Evolutionary conservation across 2,113 vertebrate species (phyloP).

Genomic region (Nibea coibor): DNA sequence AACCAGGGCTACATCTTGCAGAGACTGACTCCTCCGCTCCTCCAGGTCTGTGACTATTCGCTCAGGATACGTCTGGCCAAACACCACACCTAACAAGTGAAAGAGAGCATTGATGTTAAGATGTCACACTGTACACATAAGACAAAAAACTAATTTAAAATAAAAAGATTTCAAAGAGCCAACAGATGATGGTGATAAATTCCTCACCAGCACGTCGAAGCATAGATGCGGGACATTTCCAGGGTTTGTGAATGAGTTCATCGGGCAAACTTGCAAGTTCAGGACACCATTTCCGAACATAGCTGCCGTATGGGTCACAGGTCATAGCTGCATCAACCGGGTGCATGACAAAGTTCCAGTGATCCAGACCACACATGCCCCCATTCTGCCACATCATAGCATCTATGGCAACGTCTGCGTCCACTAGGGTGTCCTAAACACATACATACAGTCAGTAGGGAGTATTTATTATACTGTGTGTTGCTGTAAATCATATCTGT

Average conservation of each 20-base stretch:
- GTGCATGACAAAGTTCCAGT: conserved; percentile 86
- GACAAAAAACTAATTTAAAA: neutral
- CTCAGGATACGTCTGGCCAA: conserved; percentile 78
- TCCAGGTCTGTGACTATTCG: conserved; percentile 77
- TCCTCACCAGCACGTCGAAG: conserved; percentile 77
- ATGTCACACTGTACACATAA: too few relatives aligned
- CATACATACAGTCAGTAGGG: neutral
- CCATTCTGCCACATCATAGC: conserved; percentile 87
- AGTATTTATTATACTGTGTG: neutral
- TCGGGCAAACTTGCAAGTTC: conserved; percentile 79
- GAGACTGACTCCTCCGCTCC: conserved; percentile 73
- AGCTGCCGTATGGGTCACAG: conserved; percentile 79
- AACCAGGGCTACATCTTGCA: conserved; percentile 78
- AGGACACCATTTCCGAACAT: conserved; percentile 82
- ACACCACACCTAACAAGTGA: conserved; percentile 66
- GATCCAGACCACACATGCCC: conserved; percentile 83
- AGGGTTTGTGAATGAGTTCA: conserved; percentile 83
- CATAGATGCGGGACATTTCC: conserved; percentile 79
- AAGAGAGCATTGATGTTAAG: neutral
- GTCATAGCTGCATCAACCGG: conserved; percentile 82
- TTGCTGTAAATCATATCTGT: neutral
- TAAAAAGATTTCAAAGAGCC: neutral
- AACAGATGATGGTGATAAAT: neutral
- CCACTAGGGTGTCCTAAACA: conserved; percentile 82
- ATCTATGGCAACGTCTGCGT: conserved; percentile 84